These are phyloP conservation scores for Panopea generosa DNA, from an alignment of 2,888 invertebrate species.

Conservation along the genomic window DNA sequence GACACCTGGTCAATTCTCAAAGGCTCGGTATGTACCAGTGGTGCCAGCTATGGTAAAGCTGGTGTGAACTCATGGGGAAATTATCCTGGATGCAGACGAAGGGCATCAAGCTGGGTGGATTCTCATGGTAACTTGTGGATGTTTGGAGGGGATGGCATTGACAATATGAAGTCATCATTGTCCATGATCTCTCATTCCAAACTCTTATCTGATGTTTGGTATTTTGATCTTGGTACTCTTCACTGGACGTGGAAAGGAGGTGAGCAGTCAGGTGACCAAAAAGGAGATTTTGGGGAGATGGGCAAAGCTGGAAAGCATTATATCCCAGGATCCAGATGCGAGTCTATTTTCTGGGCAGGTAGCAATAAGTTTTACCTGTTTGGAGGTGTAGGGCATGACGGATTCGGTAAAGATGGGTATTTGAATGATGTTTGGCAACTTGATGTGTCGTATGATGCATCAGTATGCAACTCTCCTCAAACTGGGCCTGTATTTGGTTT, in stretches of 20 bases:
- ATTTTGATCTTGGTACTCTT: constrained; percentile 54
- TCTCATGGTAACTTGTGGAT: constrained; percentile 71
- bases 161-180: constrained; percentile 48
- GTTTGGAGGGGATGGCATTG: constrained; percentile 78
- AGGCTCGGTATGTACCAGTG: constrained; percentile 54
- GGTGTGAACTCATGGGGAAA: constrained; percentile 27
- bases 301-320: constrained; percentile 48
- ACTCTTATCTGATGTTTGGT: constrained; percentile 74
- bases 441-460: constrained; percentile 59
- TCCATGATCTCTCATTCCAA: constrained; percentile 61
- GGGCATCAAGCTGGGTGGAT: constrained; percentile 71
- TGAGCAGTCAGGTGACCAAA: constrained; percentile 58
- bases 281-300: constrained; percentile 56
- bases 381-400: constrained; percentile 76
- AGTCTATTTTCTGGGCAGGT: constrained; percentile 58
- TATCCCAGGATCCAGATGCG: constrained; percentile 70
- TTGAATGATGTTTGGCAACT: constrained; percentile 75
- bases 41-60: constrained; percentile 55
- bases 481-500: constrained; percentile 47
- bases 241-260: constrained; percentile 77
- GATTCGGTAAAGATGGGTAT: constrained; percentile 65
- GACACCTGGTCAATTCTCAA: constrained; percentile 66
- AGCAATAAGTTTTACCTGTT: constrained; percentile 65
- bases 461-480: constrained; percentile 39
- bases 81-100: constrained; percentile 70